These are phyloP conservation scores for Sandelia bainsii DNA, from an alignment of 2,797 vertebrate species.

Conservation along the genomic window DNA sequence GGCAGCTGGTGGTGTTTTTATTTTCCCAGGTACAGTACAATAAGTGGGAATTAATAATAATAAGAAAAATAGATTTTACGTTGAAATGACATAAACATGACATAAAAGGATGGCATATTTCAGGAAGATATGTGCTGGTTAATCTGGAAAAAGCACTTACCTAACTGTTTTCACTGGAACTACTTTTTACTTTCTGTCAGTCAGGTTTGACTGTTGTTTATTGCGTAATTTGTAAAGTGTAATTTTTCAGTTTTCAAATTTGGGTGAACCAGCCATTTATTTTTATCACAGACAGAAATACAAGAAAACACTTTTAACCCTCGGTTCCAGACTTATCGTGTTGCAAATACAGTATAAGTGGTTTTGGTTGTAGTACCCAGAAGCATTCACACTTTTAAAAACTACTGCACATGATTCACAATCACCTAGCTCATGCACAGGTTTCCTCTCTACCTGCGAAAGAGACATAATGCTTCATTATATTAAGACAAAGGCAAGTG, in stretches of 20 bases:
- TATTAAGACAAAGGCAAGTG: constrained; percentile 37
- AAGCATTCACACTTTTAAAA: not conserved
- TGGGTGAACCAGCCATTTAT: not conserved
- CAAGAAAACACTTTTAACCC: not conserved
- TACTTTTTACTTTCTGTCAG: not conserved
- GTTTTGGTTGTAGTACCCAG: not conserved
- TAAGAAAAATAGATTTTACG: too few species aligned
- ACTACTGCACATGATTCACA: not conserved
- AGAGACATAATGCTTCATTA: constrained; percentile 5
- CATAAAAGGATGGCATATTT: not conserved
- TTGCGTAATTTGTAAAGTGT: too few species aligned
- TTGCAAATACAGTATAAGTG: not conserved
- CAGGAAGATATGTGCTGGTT: not conserved
- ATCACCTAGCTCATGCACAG: not conserved
- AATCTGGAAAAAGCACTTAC: too few species aligned
- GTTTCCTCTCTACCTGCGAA: not conserved
- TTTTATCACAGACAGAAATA: not conserved
- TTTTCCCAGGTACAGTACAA: not conserved
- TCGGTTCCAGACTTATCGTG: not conserved
- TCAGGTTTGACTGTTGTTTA: too few species aligned
- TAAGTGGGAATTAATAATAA: too few species aligned
- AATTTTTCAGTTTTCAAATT: not conserved
- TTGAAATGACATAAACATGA: not conserved
- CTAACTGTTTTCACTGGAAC: too few species aligned
- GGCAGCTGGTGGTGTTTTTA: not conserved